Conservation (phyloP, 2,797 vertebrate genomes). For the Mormyrus proboscirostris region DNA sequence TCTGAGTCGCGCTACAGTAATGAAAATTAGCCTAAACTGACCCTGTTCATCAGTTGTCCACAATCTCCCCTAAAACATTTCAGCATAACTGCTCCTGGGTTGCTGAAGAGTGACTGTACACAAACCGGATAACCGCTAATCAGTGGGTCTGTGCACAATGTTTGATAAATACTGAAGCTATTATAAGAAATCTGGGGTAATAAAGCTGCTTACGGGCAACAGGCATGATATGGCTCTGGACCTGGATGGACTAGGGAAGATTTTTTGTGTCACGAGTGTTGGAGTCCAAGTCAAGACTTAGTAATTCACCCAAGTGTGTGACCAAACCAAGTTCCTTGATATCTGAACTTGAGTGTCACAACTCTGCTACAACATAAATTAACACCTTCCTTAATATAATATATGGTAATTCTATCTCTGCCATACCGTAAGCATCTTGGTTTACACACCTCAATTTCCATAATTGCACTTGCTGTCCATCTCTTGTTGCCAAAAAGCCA, state of each 20-base stretch:
- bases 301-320: not conserved
- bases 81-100: not conserved
- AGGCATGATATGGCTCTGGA: not conserved
- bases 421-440: not conserved
- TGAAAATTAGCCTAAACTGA: not conserved
- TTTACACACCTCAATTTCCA: not conserved
- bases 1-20: not conserved
- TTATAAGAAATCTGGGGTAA: not conserved
- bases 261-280: not conserved
- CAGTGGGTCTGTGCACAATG: not conserved
- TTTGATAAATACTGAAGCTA: not conserved
- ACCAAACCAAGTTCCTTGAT: not conserved
- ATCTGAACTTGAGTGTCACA: not conserved
- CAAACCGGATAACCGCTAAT: not conserved
- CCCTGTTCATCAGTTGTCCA: not conserved
- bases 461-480: not conserved
- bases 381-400: not conserved
- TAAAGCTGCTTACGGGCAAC: not conserved
- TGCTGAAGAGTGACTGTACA: not conserved
- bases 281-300: not conserved
- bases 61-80: not conserved
- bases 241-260: not conserved
- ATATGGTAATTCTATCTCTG: not conserved
- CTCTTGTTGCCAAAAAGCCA: not conserved
- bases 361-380: not conserved